A percentile compares a stretch with the other conserved stretches of the same genome.
Conservation (phyloP, 2,113 vertebrate genomes). For the Mustela lutreola region DNA sequence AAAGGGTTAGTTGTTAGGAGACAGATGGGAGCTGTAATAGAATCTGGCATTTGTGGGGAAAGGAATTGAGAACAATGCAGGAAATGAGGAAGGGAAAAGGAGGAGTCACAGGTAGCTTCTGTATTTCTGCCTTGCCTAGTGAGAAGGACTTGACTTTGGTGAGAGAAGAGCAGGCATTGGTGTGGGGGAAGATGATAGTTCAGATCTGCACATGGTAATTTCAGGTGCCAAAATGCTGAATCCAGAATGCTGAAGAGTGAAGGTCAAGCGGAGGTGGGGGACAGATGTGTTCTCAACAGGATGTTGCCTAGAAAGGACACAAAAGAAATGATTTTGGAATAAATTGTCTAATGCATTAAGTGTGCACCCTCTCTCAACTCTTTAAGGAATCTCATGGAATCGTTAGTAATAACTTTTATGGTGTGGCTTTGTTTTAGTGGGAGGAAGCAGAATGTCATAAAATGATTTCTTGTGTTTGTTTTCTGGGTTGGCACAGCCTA, state of each 20-base stretch:
- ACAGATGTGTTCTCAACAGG: background rate
- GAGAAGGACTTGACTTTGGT: background rate
- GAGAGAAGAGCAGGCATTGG: background rate
- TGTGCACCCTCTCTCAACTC: accelerated
- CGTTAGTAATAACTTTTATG: background rate
- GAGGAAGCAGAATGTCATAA: background rate
- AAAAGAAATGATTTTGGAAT: background rate
- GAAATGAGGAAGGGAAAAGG: background rate
- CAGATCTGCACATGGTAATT: background rate
- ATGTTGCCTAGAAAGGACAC: background rate
- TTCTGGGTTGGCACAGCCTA: background rate
- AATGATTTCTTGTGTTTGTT: background rate
- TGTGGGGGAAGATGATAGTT: background rate
- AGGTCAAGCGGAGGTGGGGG: background rate
- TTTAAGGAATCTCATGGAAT: too few species aligned
- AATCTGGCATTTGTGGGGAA: background rate
- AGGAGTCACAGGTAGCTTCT: background rate
- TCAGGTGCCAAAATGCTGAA: background rate
- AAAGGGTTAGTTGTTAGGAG: too few species aligned
- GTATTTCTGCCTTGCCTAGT: background rate
- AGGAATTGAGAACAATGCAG: background rate
- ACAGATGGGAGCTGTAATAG: background rate
- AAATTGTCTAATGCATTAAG: background rate
- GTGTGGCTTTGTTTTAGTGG: background rate
- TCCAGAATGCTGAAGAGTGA: background rate